Percentiles rank a stretch among this genome's conserved stretches.
Conservation (phyloP, 2,888 invertebrate genomes). For the Cerastis rubricosa region DNA sequence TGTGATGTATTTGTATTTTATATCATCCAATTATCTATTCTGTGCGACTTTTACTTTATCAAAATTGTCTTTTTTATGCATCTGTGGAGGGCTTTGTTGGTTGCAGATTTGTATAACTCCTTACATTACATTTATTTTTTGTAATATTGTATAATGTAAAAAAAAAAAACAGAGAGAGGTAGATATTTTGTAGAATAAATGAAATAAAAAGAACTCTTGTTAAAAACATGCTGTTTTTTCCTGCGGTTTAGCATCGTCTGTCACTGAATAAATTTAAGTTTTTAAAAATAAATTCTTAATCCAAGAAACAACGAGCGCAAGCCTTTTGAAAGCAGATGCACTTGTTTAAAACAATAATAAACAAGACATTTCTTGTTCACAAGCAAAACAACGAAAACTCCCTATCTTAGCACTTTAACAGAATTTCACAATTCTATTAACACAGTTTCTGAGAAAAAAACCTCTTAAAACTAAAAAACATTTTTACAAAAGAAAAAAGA, state of each 20-base stretch:
- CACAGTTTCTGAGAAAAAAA: constrained; percentile 20
- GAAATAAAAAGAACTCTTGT: background rate
- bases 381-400: background rate
- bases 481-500: constrained; percentile 27
- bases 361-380: background rate
- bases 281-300: background rate
- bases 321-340: background rate
- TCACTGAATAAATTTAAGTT: background rate
- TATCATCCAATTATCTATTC: no score
- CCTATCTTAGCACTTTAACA: constrained; percentile 19
- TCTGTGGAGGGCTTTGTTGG: no score
- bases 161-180: no score
- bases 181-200: no score
- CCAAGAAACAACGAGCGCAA: background rate
- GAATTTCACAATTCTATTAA: constrained; percentile 7
- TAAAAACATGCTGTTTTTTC: background rate
- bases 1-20: no score
- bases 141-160: no score
- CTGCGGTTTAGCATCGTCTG: background rate
- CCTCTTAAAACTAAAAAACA: constrained; percentile 24
- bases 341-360: background rate
- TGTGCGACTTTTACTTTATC: no score
- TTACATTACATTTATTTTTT: no score
- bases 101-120: no score
- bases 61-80: no score